Evolutionary conservation across 2,113 vertebrate species (phyloP), one percentile per base, ranked within the genome.

Genomic region (Triplophysa siluroides): DNA sequence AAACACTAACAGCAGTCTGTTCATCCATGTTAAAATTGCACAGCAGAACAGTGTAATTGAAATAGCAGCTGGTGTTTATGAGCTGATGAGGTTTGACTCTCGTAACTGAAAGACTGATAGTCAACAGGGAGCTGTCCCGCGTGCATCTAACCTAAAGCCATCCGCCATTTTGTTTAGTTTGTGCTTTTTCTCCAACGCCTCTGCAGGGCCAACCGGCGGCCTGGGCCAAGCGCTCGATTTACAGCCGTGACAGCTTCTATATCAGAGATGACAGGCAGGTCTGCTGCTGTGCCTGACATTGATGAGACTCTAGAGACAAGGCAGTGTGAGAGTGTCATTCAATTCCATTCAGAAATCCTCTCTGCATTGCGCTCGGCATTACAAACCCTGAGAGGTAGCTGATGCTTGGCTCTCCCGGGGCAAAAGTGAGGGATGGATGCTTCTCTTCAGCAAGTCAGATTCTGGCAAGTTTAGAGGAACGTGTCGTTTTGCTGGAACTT

Each of bases 51-150:
- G 71, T 87, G 87, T 87, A 88, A 89, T 81, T 88, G 88, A 91
- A 87, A 90, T 63, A 68, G 79, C 90, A 91, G 88, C 89, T 92
- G 91, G 89, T 89, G 88, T 91, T 91, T 89, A 85, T 85, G 89
- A 83, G 76, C 58, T 43, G 8, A 67, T 73, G 14, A 78, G 41
- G n/a, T 72, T 77, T 72, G 71, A 58, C 13, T 50, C 13, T 67
- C 5, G 23, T 6, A 47, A 66, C 50, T 41, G 18, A 71, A 54
- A 38, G 50, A 47, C 74, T 62, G 13, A 16, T 19, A 16, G 47
- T 62, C 63, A 62, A 74, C 14, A 19, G 58, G 62, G 45, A 63
- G 29, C 45, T 26, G 23, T 58, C 61, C 38, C 64, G 62, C 21
- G 19, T 41, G 19, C 56, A 60, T 78, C 74, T 62, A 63, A 80